Base-by-base conservation (phyloP, 2,113 vertebrate species). In the Phoxinus phoxinus region DNA sequence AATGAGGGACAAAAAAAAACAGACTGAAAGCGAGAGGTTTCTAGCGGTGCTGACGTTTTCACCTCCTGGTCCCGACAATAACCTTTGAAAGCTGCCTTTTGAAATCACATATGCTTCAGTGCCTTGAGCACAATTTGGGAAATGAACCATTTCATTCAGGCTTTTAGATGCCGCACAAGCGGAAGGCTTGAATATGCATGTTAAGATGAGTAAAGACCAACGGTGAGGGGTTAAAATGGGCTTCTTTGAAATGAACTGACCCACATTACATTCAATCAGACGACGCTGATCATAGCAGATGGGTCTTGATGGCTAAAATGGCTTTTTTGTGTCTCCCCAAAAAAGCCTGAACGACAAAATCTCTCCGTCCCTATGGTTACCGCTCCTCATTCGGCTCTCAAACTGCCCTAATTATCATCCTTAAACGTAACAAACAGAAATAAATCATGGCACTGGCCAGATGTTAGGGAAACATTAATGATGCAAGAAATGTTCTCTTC, bases 341-440 rank as follows among this genome's bases (percentile, higher is more conserved):
- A 74, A 84, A 73, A 4, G 37, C 85, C 86, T 85, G 71, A 80
- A 80, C 69, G 61, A 65, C 80, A 81, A 85, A 89, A 86, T 90
- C 88, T 76, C 44, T 75, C 81, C 37, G 72, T 95, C 59, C 25
- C 94, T 86, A 91, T 94, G 92, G 94, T 92, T 91, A 95, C 94
- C 74, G 91, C 88, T 90, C 91, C 89, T 92, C 84, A 87, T 48
- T 77, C 86, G 78, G 85, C 44, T 91, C 91, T 89, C 83, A 91
- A 94, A 95, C 92, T 89, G 87, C 88, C 87, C 84, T 89, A 90
- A 91, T 94, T 94, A 88, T 75, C 91, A 90, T 86, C 84, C 88
- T 87, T 87, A 87, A 86, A 87, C 88, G 89, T 89, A 92, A 91
- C 90, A 93, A 90, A 94, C 91, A 65, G 82, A 86, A 89, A 53